Conservation (phyloP, 1,140 invertebrate species). For the Melipona quadrifasciata region DNA sequence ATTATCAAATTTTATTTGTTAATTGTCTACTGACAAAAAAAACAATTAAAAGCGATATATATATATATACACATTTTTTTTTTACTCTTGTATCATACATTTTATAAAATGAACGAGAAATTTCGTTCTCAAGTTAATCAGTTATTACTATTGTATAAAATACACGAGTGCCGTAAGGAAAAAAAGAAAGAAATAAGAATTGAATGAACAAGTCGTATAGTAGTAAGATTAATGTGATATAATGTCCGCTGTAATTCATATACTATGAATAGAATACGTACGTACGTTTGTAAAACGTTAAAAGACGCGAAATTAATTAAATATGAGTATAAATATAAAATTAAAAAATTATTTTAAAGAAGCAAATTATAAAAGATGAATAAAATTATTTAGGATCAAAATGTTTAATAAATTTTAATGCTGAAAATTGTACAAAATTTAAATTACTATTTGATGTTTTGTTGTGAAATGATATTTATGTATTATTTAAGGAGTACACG, state of each 20-base stretch:
- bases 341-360: constrained; percentile 35
- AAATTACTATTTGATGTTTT: constrained; percentile 33
- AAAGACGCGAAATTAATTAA: constrained; percentile 27
- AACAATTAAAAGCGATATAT: not conserved
- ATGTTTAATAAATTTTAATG: constrained; percentile 20
- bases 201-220: constrained; percentile 24
- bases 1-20: not conserved
- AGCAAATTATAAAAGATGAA: constrained; percentile 31
- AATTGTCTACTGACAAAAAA: not conserved
- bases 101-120: constrained; percentile 40
- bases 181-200: constrained; percentile 5
- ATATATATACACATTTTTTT: constrained; percentile 10
- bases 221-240: constrained; percentile 61
- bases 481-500: constrained; percentile 2
- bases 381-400: constrained; percentile 29
- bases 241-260: constrained; percentile 53
- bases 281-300: constrained; percentile 36
- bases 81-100: constrained; percentile 28
- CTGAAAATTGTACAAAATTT: constrained; percentile 15
- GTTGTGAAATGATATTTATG: constrained; percentile 27
- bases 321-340: constrained; percentile 27
- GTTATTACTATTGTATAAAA: constrained; percentile 18
- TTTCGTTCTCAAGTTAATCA: constrained; percentile 1
- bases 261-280: constrained; percentile 18
- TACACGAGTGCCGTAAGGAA: constrained; percentile 26